These are phyloP conservation scores for Menidia menidia DNA, from an alignment of 2,797 vertebrate species.

Conservation along the genomic window DNA sequence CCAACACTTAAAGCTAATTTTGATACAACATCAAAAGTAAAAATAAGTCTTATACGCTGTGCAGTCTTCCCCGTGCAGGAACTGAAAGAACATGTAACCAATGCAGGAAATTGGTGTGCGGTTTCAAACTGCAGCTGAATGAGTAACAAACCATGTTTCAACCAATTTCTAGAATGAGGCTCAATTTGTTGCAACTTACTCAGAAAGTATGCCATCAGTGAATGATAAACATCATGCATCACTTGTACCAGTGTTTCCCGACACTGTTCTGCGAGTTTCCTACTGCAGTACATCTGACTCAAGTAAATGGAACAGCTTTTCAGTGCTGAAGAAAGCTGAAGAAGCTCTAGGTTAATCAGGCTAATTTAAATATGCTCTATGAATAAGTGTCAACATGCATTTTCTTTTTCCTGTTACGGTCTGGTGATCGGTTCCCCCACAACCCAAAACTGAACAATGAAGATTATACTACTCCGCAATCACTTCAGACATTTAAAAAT, in stretches of 20 bases:
- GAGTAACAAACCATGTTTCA: conserved; percentile 1
- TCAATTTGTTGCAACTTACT: not conserved
- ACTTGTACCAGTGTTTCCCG: not conserved
- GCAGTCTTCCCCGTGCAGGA: conserved; percentile 17
- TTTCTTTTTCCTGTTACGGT: too few species aligned
- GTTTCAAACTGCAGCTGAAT: conserved; percentile 24
- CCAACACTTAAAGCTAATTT: too few species aligned
- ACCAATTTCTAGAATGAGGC: not conserved
- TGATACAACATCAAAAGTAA: not conserved
- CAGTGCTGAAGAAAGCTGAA: too few species aligned
- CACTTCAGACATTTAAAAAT: too few species aligned
- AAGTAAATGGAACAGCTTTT: too few species aligned
- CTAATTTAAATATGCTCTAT: too few species aligned
- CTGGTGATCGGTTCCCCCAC: too few species aligned
- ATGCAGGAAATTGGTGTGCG: conserved; percentile 52
- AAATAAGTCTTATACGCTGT: not conserved
- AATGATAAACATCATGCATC: not conserved
- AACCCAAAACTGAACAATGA: too few species aligned
- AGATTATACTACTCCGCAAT: too few species aligned
- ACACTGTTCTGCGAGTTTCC: not conserved
- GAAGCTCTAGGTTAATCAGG: too few species aligned
- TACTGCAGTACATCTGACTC: not conserved
- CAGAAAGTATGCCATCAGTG: not conserved
- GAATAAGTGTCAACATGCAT: too few species aligned
- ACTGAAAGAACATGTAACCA: conserved; percentile 36